Conservation (phyloP, 2,888 invertebrate genomes). For the Sclerodermus sp. region DNA sequence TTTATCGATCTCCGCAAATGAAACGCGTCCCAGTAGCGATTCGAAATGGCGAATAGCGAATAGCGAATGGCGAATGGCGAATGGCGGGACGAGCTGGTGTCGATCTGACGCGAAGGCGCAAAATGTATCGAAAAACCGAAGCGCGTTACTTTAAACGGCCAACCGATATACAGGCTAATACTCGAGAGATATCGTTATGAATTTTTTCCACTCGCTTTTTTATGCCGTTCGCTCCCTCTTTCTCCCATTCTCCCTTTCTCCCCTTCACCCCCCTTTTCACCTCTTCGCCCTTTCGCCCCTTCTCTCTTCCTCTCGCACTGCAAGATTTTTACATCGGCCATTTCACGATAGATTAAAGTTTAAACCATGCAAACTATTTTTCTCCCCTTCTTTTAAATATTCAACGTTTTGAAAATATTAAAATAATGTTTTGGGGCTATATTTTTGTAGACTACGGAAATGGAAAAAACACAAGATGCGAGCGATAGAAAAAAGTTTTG, state of each 20-base stretch:
- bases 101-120: neutral
- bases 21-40: constrained; percentile 4
- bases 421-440: too few species aligned
- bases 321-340: too few species aligned
- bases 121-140: neutral
- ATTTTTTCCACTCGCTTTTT: neutral
- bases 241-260: neutral
- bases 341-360: too few species aligned
- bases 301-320: too few species aligned
- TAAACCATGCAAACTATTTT: too few species aligned
- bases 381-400: too few species aligned
- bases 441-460: too few species aligned
- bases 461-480: too few species aligned
- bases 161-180: neutral
- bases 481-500: too few species aligned
- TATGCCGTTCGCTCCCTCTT: neutral
- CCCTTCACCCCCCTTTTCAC: neutral
- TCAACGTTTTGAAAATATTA: too few species aligned
- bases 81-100: neutral
- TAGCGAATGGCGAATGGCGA: too few species aligned
- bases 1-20: constrained; percentile 30
- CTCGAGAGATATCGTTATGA: neutral
- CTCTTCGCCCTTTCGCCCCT: too few species aligned
- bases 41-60: neutral
- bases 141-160: neutral